Evolutionary conservation across 2,797 vertebrate species (phyloP), one percentile per base, ranked within the genome.

Genomic region (Petrocephalus sullivani): DNA sequence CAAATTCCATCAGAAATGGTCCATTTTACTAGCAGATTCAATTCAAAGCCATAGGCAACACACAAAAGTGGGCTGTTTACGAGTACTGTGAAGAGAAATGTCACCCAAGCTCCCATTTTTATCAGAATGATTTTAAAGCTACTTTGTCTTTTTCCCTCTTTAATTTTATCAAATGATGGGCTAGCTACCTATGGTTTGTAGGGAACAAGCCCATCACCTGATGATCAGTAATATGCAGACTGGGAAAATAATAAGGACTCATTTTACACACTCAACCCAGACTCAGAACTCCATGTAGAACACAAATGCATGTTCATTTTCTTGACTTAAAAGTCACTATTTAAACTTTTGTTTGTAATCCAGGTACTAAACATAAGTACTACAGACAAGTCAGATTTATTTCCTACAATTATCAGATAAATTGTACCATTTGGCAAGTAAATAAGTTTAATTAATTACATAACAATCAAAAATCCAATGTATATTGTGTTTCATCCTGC

Each of bases 1-100:
- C 78, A 90, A 89, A 90, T 92, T 93, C 28, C 16, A 33, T 75
- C 41, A 41, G 71, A 75, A 75, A 75, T 33, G 6, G 41, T 41
- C 5, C 33, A 6, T 75, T 75, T 75, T 41, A 33, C 5, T 41
- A 75, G 5, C 37, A 41, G 90, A 85, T 75, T 78, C 37, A 41
- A 67, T 46, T 41, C n/a, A 78, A 46, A 46, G 71, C 6, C 37
- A 7, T 46, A 46, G 33, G 37, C 67, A 75, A 75, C 37, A 19
- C 33, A 19, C 33, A 41, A 75, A 75, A 16, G 67, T 33, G 6
- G 37, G 5, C 28, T 41, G 9, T 75, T 37, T 75, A 41, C 1
- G 0, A 46, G 37, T 78, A 16, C 16, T 16, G 71, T 78, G 37
- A 78, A 78, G 37, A 16, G 14, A 78, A 78, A 78, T 46, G 16